Percentiles rank a stretch among this genome's conserved stretches.
Conservation (phyloP, 2,888 invertebrate species). For the Linnaemya vulpina region DNA sequence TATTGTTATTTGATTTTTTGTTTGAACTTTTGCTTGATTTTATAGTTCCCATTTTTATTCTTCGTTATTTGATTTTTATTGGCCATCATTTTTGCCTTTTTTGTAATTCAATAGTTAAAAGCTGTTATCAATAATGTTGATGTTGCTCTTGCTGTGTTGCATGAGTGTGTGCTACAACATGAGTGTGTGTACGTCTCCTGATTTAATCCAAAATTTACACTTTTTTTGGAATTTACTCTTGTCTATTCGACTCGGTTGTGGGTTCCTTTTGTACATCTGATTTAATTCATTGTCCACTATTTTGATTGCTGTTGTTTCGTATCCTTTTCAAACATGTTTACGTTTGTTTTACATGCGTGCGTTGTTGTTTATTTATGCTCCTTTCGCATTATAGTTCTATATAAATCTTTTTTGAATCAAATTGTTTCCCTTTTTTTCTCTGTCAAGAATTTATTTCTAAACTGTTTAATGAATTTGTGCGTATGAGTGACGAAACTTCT, state of each 20-base stretch:
- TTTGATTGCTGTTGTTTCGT: neutral
- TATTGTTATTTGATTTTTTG: constrained; percentile 44
- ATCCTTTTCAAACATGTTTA: constrained; percentile 9
- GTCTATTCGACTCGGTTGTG: constrained; percentile 61
- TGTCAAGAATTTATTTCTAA: neutral
- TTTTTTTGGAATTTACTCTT: constrained; percentile 75
- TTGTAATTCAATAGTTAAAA: constrained; percentile 12
- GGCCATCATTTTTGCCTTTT: constrained; percentile 57
- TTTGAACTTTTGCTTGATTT: constrained; percentile 20
- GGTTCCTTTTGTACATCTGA: neutral
- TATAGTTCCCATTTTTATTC: constrained; percentile 35
- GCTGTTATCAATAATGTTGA: constrained; percentile 20
- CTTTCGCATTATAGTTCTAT: constrained; percentile 64
- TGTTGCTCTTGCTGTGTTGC: neutral
- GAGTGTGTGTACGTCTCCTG: constrained; percentile 58
- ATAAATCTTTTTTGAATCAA: constrained; percentile 58
- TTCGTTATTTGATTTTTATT: constrained; percentile 61
- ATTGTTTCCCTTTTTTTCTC: neutral
- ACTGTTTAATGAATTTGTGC: neutral
- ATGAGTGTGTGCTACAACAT: neutral
- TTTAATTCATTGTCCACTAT: constrained; percentile 2
- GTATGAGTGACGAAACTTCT: neutral
- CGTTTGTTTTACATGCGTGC: neutral
- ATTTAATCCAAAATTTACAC: constrained; percentile 73
- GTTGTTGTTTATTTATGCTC: constrained; percentile 49